Evolutionary conservation across 2,113 vertebrate genomes (phyloP).

Genomic region (Chinchilla lanigera): DNA sequence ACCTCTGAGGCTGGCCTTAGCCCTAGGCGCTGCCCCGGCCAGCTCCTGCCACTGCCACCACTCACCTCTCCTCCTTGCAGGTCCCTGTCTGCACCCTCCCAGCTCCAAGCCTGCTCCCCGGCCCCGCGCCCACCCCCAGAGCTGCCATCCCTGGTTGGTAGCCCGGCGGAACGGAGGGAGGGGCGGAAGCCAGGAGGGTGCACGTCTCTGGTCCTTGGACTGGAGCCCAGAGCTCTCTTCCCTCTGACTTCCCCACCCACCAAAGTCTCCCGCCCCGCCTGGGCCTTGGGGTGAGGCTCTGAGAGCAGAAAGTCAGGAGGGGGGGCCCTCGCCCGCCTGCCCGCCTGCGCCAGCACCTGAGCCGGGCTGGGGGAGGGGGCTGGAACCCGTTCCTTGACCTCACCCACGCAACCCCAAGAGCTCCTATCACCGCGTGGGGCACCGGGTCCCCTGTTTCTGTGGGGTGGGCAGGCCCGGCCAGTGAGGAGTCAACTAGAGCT

Average conservation of each 20-base stretch:
- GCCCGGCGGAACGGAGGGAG: slow-evolving; percentile 76
- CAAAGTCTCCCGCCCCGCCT: background rate
- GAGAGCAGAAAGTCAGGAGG: slow-evolving; percentile 55
- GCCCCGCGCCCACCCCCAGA: slow-evolving; percentile 78
- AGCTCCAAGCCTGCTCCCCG: slow-evolving; percentile 80
- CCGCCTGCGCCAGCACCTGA: background rate
- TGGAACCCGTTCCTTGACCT: background rate
- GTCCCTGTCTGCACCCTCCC: slow-evolving; percentile 80
- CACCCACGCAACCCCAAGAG: background rate
- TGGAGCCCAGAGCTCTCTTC: background rate
- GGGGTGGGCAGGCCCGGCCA: slow-evolving; percentile 11
- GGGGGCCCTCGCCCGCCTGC: background rate
- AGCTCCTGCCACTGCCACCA: slow-evolving; percentile 38
- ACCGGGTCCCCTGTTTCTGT: background rate
- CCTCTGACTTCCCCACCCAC: background rate
- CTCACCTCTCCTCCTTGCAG: slow-evolving; percentile 85
- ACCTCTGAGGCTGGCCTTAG: slow-evolving; percentile 54
- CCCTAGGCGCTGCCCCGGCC: background rate
- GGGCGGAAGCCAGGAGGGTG: slow-evolving; percentile 70
- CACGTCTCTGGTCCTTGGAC: background rate
- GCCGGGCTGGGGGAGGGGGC: slow-evolving; percentile 33
- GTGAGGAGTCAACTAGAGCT: background rate
- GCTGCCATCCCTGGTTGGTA: slow-evolving; percentile 77
- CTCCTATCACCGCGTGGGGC: background rate
- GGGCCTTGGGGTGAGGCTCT: slow-evolving; percentile 58